Percentiles rank a stretch among this genome's conserved stretches.
These are phyloP conservation scores for Patella ulyssiponensis DNA, from an alignment of 2,888 invertebrate species.

Conservation along the genomic window DNA sequence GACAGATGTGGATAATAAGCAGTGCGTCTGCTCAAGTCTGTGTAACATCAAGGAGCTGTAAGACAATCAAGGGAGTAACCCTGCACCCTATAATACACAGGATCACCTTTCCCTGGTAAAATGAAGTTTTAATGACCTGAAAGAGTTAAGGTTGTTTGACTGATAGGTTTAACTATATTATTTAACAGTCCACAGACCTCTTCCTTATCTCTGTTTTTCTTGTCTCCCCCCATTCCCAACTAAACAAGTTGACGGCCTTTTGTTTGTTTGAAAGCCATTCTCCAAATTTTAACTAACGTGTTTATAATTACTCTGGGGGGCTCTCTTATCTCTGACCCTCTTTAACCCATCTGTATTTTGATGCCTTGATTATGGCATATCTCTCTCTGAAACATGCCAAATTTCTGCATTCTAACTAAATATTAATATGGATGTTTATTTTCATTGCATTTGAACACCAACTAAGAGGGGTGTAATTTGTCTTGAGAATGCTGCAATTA, in stretches of 20 bases:
- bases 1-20: constrained; percentile 12
- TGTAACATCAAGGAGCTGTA: background rate
- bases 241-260: background rate
- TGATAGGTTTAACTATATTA: too few relatives aligned
- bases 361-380: too few relatives aligned
- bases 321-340: background rate
- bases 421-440: constrained; percentile 11
- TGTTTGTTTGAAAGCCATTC: background rate
- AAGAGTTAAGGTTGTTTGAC: too few relatives aligned
- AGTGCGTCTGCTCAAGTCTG: background rate
- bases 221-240: too few relatives aligned
- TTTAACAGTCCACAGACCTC: too few relatives aligned
- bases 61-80: background rate
- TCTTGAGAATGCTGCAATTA: background rate
- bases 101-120: too few relatives aligned
- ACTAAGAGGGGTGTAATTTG: background rate
- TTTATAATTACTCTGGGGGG: constrained; percentile 1
- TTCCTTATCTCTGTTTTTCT: too few relatives aligned
- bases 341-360: background rate
- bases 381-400: background rate
- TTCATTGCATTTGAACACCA: background rate
- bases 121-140: too few relatives aligned
- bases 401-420: constrained; percentile 8
- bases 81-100: too few relatives aligned
- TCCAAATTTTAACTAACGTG: background rate